Percentiles rank a stretch among this genome's conserved stretches.
Conservation (phyloP, 2,113 vertebrate genomes). For the Steatornis caripensis region DNA sequence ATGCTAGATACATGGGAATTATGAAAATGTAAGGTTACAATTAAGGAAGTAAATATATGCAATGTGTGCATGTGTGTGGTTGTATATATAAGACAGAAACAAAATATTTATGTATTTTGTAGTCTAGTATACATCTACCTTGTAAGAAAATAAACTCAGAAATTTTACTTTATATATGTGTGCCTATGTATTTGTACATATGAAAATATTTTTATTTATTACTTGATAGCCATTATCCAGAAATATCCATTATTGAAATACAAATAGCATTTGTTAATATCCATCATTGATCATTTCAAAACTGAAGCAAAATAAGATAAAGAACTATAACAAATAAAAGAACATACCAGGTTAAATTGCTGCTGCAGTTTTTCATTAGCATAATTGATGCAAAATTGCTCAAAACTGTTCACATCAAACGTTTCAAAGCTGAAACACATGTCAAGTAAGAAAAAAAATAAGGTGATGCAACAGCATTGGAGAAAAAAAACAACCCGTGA, state of each 20-base stretch:
- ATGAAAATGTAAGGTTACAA: not conserved
- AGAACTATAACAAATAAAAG: not conserved
- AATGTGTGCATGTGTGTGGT: not conserved
- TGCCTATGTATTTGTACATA: no score
- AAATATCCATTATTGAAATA: not conserved
- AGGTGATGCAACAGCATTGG: not conserved
- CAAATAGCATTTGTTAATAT: not conserved
- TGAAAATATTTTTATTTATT: not conserved
- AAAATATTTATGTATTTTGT: not conserved
- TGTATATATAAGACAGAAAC: not conserved
- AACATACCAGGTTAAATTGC: constrained; percentile 93
- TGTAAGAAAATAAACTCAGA: not conserved
- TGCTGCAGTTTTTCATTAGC: constrained; percentile 98
- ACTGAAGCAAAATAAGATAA: not conserved
- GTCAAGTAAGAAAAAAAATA: not conserved
- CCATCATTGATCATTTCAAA: not conserved
- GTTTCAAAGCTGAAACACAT: constrained; percentile 91
- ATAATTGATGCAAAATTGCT: constrained; percentile 99
- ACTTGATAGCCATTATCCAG: not conserved
- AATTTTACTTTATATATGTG: not conserved
- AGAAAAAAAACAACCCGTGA: not conserved
- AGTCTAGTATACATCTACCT: not conserved
- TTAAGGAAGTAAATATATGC: not conserved
- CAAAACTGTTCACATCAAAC: constrained; percentile 96
- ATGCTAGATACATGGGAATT: constrained; percentile 74